Evolutionary conservation across 2,888 invertebrate genomes (phyloP).

Genomic region (Phortica magna): DNA sequence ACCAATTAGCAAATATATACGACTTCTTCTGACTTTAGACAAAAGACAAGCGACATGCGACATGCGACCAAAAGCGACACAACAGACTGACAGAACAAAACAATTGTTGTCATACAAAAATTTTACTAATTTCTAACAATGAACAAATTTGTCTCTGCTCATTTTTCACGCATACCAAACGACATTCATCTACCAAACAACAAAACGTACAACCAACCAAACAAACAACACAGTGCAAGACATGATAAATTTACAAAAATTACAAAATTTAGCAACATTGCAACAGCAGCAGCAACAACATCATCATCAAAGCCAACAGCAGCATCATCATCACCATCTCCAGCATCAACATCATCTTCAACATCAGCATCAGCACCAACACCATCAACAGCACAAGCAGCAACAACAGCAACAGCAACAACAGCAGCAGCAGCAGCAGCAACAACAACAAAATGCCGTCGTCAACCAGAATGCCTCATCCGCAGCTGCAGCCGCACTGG

Average conservation of each 20-base stretch:
- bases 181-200: slow-evolving; percentile 3
- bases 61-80: not conserved
- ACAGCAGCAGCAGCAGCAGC: slow-evolving; percentile 60
- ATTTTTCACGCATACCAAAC: slow-evolving; percentile 27
- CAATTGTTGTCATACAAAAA: slow-evolving; percentile 23
- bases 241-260: slow-evolving; percentile 81
- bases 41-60: not conserved
- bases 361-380: slow-evolving; percentile 78
- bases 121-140: slow-evolving; percentile 49
- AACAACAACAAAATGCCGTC: slow-evolving; percentile 69
- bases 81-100: not conserved
- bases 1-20: slow-evolving; percentile 9
- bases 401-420: slow-evolving; percentile 62
- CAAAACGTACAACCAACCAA: not conserved
- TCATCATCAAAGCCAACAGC: slow-evolving; percentile 61
- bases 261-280: slow-evolving; percentile 88
- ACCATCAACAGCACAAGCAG: slow-evolving; percentile 61
- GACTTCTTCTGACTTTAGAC: slow-evolving; percentile 7
- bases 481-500: slow-evolving; percentile 80
- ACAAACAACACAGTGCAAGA: slow-evolving; percentile 76
- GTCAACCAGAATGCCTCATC: slow-evolving; percentile 77
- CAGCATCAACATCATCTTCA: slow-evolving; percentile 81
- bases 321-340: slow-evolving; percentile 76
- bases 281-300: slow-evolving; percentile 79
- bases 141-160: slow-evolving; percentile 36